Evolutionary conservation across 1,140 invertebrate species (phyloP), one percentile per base, ranked within the genome.

Genomic region (Drosophila watanabei): DNA sequence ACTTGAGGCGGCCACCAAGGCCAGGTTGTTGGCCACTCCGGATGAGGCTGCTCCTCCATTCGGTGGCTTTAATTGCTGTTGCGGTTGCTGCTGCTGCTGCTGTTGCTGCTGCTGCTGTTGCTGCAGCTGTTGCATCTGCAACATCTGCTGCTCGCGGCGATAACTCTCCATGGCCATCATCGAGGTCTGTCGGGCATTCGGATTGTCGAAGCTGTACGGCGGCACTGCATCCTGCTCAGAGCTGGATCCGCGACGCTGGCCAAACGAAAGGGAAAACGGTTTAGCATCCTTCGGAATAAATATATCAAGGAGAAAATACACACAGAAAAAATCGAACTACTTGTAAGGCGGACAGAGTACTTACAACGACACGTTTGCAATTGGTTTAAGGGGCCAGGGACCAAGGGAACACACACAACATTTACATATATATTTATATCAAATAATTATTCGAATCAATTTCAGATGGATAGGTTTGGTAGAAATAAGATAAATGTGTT

Each of bases 91-190:
- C n/a, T 16, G 63, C 4, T 61, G 68, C 18, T 78, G 62, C 18
- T 78, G 62, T 9, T 79, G 73, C 13, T 79, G 78, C 9, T 80
- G 70, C 10, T 79, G 75, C 30, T 75, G 80, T 9, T 78, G 65
- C 54, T 82, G 69, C 10, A 88, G 75, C 46, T 87, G 78, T 46
- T 77, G 75, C 43, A 72, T 59, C 3, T 82, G 80, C 62, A 87
- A 52, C 18, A 82, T 80, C 49, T 93, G 92, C 63, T 93, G 92
- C 60, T 93, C 89, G 16, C 84, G 79, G 16, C 75, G 80, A 43
- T 93, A 93, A 72, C 89, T 92, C 57, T 93, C 92, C 92, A 93
- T 93, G 78, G 92, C 92, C 92, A 91, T 93, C 92, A 93, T 92
- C 18, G 90, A 92, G 52, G 92, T 93, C 69, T 93, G 92, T 10